Conservation (phyloP, 1,140 invertebrate species). For the Drosophila lowei region DNA sequence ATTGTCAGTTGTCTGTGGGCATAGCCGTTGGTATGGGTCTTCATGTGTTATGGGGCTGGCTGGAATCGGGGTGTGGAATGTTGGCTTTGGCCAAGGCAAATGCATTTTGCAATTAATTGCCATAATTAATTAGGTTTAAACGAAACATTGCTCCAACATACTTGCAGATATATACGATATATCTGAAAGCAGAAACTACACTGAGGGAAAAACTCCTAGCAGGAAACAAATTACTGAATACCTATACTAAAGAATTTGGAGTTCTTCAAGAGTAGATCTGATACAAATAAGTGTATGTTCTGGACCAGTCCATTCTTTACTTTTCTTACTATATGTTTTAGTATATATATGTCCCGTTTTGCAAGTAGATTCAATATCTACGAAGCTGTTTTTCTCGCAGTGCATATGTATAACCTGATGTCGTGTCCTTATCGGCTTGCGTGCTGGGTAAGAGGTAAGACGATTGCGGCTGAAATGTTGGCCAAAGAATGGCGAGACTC, state of each 20-base stretch:
- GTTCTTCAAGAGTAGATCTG: too few species aligned
- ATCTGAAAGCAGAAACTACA: not conserved
- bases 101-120: slow-evolving; percentile 70
- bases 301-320: too few species aligned
- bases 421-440: slow-evolving; percentile 58
- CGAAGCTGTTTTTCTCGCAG: not conserved
- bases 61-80: slow-evolving; percentile 34
- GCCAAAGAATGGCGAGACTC: slow-evolving; percentile 32
- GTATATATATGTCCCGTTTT: too few species aligned
- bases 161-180: too few species aligned
- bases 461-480: slow-evolving; percentile 40
- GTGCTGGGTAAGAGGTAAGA: slow-evolving; percentile 62
- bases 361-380: too few species aligned
- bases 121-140: slow-evolving; percentile 74
- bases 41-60: slow-evolving; percentile 25
- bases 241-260: too few species aligned
- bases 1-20: slow-evolving; percentile 25
- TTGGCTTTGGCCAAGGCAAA: slow-evolving; percentile 40
- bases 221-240: not conserved
- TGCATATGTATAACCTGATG: slow-evolving; percentile 2
- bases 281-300: too few species aligned
- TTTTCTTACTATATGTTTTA: too few species aligned
- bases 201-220: too few species aligned
- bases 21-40: not conserved
- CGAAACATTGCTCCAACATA: slow-evolving; percentile 17